phyloP scores from a whole-genome alignment of 2,113 vertebrate species.

The Chunga burmeisteri region DNA sequence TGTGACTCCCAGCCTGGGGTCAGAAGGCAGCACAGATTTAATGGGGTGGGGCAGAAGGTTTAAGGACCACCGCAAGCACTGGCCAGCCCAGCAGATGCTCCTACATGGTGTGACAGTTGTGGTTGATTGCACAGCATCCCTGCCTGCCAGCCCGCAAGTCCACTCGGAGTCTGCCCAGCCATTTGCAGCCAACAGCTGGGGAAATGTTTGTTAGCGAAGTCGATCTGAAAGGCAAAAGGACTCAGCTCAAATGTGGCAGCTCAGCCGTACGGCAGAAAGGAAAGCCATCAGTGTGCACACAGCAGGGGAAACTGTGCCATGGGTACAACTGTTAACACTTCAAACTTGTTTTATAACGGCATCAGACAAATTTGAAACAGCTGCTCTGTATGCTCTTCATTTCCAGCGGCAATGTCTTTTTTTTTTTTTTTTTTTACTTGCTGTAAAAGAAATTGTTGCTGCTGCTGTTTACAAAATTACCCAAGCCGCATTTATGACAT shows the following conservation, averaged over 20 bases:
- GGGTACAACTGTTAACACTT: conserved; percentile 57
- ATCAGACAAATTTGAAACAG: conserved; percentile 56
- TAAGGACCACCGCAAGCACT: background rate
- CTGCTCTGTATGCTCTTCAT: conserved; percentile 47
- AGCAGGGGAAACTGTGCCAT: conserved; percentile 3
- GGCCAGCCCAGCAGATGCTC: background rate
- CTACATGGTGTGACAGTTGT: background rate
- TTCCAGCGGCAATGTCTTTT: conserved; percentile 28
- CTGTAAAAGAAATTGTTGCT: conserved; percentile 43
- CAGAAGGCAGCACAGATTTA: background rate
- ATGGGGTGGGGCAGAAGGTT: background rate
- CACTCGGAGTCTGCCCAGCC: background rate
- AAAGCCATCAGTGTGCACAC: background rate
- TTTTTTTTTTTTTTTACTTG: background rate
- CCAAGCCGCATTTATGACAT: background rate
- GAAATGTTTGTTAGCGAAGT: background rate
- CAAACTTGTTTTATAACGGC: conserved; percentile 48
- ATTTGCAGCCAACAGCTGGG: background rate
- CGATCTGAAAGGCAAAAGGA: background rate
- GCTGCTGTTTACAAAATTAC: conserved; percentile 46
- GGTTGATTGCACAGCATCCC: background rate
- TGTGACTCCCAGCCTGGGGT: background rate
- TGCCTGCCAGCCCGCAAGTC: background rate
- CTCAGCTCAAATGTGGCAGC: background rate
- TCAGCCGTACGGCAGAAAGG: background rate